These are phyloP conservation scores for Hippocampus abdominalis DNA, from an alignment of 2,113 vertebrate genomes.

Conservation along the genomic window DNA sequence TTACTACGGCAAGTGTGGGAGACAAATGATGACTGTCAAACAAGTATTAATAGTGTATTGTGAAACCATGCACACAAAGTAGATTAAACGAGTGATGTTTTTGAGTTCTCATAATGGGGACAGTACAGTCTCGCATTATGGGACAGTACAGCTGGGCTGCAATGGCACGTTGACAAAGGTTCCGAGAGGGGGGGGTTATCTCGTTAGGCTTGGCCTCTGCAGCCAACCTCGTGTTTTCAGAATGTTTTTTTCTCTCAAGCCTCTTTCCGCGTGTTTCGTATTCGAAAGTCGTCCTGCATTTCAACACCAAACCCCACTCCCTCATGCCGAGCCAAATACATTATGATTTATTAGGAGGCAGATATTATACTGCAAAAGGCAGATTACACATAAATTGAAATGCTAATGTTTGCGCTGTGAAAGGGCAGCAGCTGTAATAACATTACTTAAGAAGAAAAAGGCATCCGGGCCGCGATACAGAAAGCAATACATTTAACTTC, in stretches of 20 bases:
- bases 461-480: conserved; percentile 27
- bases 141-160: conserved; percentile 42
- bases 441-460: conserved; percentile 61
- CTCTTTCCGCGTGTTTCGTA: conserved; percentile 32
- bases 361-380: conserved; percentile 60
- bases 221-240: conserved; percentile 34
- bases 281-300: conserved; percentile 29
- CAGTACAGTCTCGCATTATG: no score
- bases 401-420: conserved; percentile 64
- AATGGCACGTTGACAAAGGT: conserved; percentile 39
- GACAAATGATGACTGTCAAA: neutral
- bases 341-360: conserved; percentile 65
- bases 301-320: conserved; percentile 35
- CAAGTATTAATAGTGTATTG: neutral
- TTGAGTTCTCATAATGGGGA: neutral
- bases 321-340: conserved; percentile 44
- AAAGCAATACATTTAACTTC: conserved; percentile 63
- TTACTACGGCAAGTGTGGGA: neutral
- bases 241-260: conserved; percentile 21
- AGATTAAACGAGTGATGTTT: neutral
- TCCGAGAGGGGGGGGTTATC: neutral
- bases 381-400: conserved; percentile 74
- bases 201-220: conserved; percentile 21
- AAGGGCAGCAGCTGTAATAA: conserved; percentile 63
- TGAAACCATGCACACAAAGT: neutral